Base-by-base conservation (phyloP, 2,113 vertebrate species). In the Pseudopodoces humilis region DNA sequence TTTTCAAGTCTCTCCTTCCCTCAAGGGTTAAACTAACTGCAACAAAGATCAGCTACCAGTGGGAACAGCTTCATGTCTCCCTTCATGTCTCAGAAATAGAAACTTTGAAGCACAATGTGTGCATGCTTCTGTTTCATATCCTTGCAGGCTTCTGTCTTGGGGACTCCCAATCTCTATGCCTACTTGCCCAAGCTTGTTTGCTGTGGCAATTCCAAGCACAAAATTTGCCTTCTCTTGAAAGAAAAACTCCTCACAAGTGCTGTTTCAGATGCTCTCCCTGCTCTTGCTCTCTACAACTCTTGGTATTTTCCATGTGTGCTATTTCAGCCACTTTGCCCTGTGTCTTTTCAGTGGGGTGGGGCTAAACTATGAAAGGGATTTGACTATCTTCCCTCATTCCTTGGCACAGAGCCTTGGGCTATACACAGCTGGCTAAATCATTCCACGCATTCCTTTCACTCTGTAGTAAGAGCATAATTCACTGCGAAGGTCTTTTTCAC, bases 391-490 rank as follows among this genome's bases (percentile, higher is more conserved):
- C 68, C 13, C 4, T 89, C 0, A 3, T 86, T 81, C 72, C 84
- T 68, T 95, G 94, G 93, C 95, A 2, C 35, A 7, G 55, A 92
- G 93, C 82, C 93, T 68, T 52, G 72, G 52, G 79, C 68, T 94
- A 56, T 90, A 86, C 90, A 88, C 59, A 90, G 92, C 76, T 86
- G 53, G 83, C 64, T 63, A 47, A 91, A 81, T 65, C 93, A 84
- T 93, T 93, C 93, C 90, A 49, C 0, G 9, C 79, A 92, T 96
- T 96, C 93, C 49, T 92, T 88, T 74, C 15, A 31, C 88, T 95
- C 75, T 59, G 4, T 1, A 72, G 75, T 33, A 83, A 86, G 53
- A 91, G n/a, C 3, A 15, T 85, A 86, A 78, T 70, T 92, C 71
- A 68, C 83, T 59, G 60, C 83, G 75, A 86, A 83, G 60, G 22